Percentiles rank a stretch among this genome's conserved stretches.
phyloP scores from a whole-genome alignment of 2,888 invertebrate genomes.

The Octonoba sinensis region DNA sequence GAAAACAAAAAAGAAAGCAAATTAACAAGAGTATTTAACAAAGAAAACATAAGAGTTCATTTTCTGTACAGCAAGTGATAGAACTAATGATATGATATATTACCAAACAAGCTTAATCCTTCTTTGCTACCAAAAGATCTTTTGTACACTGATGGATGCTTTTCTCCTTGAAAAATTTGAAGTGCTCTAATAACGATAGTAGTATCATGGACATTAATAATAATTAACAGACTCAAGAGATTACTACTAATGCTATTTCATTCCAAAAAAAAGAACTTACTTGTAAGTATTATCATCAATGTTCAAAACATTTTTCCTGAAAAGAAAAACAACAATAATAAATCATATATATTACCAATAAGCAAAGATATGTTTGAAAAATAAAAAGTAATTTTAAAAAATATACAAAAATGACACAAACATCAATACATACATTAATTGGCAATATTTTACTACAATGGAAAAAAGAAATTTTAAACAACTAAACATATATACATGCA shows the following conservation, averaged over 20 bases:
- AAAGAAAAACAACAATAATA: slow-evolving; percentile 65
- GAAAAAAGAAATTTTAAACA: not conserved
- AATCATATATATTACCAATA: not conserved
- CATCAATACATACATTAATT: not conserved
- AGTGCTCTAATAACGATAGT: slow-evolving; percentile 74
- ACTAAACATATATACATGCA: not conserved
- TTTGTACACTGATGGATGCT: slow-evolving; percentile 83
- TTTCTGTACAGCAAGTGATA: too few relatives aligned
- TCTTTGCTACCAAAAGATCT: slow-evolving; percentile 78
- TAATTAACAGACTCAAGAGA: not conserved
- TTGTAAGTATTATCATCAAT: slow-evolving; percentile 80
- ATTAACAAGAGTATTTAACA: too few relatives aligned
- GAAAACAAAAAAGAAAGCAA: too few relatives aligned
- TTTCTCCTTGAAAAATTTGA: slow-evolving; percentile 81
- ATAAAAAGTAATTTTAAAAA: too few relatives aligned
- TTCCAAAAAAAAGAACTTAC: slow-evolving; percentile 65
- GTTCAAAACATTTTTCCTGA: slow-evolving; percentile 79
- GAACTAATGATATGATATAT: too few relatives aligned
- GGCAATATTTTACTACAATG: not conserved
- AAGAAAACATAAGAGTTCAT: too few relatives aligned
- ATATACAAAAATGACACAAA: not conserved
- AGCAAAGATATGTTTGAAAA: not conserved
- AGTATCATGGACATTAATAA: not conserved
- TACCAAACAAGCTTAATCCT: slow-evolving; percentile 80
- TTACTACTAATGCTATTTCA: not conserved